phyloP scores from a whole-genome alignment of 2,113 vertebrate species.

The Microcebus murinus region DNA sequence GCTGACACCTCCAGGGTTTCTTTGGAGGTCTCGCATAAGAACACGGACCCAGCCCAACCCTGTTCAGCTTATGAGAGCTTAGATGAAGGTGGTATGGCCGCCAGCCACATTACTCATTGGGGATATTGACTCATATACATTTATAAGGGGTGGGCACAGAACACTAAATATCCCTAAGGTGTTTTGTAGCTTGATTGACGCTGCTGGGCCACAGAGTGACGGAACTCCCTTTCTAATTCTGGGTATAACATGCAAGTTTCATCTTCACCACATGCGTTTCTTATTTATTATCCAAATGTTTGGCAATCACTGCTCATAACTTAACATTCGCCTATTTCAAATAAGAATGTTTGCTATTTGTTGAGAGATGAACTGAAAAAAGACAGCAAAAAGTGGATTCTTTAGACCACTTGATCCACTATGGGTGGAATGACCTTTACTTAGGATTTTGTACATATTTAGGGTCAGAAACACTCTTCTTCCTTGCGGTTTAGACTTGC shows the following conservation, averaged over 20 bases:
- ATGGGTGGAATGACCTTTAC: background rate
- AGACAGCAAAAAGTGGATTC: background rate
- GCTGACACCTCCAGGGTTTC: conserved; percentile 80
- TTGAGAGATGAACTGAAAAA: background rate
- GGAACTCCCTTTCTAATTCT: background rate
- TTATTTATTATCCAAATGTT: conserved; percentile 26
- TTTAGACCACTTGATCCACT: background rate
- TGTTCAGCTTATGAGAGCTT: conserved; percentile 79
- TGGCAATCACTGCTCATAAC: background rate
- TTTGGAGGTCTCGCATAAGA: conserved; percentile 79
- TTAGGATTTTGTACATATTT: background rate
- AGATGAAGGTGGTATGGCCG: conserved; percentile 82
- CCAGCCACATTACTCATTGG: conserved; percentile 85
- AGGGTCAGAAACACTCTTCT: background rate
- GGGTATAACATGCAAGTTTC: background rate
- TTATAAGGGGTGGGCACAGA: conserved; percentile 81
- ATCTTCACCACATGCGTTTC: background rate
- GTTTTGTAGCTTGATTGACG: conserved; percentile 53
- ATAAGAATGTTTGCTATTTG: conserved; percentile 2
- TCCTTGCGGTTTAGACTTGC: background rate
- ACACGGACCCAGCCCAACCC: conserved; percentile 66
- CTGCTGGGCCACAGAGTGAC: background rate
- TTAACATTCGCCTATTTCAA: background rate
- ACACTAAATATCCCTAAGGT: conserved; percentile 77
- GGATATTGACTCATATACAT: conserved; percentile 85